phyloP scores from a whole-genome alignment of 2,888 invertebrate species.

The Cerastis rubricosa region DNA sequence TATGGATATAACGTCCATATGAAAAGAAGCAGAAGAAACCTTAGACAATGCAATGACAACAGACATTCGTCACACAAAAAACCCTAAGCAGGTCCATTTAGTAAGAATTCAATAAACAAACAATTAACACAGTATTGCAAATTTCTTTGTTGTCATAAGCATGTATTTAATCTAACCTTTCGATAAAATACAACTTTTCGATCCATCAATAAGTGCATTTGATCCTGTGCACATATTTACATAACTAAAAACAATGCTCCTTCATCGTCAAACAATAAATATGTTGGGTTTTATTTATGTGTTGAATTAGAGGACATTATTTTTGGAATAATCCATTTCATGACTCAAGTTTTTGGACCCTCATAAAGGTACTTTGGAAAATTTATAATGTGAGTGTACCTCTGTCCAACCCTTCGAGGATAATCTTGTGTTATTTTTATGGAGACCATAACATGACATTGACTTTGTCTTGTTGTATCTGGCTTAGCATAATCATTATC shows the following conservation, averaged over 20 bases:
- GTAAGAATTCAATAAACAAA: not conserved
- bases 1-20: no score
- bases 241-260: constrained; percentile 20
- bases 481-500: not conserved
- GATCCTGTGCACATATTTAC: constrained; percentile 38
- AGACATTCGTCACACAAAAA: not conserved
- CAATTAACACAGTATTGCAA: constrained; percentile 5
- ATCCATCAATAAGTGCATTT: not conserved
- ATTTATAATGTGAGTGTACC: no score
- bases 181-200: not conserved
- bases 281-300: constrained; percentile 5
- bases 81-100: not conserved
- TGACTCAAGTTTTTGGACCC: not conserved
- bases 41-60: not conserved
- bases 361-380: not conserved
- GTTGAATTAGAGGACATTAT: not conserved
- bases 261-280: not conserved
- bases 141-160: constrained; percentile 21
- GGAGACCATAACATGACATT: not conserved
- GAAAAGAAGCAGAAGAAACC: no score
- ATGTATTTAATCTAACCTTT: constrained; percentile 9
- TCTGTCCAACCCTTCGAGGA: no score
- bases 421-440: not conserved
- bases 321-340: constrained; percentile 1
- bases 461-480: not conserved